Conservation (phyloP, 2,113 vertebrate genomes). For the Sylvietta virens region DNA sequence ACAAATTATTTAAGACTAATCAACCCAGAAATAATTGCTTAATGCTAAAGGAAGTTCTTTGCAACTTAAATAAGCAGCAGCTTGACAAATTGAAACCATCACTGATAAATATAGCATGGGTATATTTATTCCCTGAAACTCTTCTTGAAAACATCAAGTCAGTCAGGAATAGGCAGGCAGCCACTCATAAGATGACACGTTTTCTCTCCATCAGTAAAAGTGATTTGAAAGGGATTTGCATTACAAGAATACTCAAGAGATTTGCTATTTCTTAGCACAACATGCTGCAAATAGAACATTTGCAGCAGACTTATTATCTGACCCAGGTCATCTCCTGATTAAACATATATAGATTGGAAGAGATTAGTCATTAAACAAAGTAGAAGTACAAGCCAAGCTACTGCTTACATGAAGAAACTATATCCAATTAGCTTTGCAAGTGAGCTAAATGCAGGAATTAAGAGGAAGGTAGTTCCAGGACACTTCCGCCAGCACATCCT, state of each 20-base stretch:
- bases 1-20: not conserved
- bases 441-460: constrained; percentile 50
- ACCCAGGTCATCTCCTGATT: constrained; percentile 31
- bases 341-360: constrained; percentile 37
- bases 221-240: not conserved
- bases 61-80: not conserved
- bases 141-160: not conserved
- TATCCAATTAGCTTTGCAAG: constrained; percentile 45
- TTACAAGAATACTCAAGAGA: not conserved
- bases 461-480: constrained; percentile 43
- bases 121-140: not conserved
- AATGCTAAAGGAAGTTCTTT: constrained; percentile 7
- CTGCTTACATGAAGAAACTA: not conserved
- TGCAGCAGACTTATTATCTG: constrained; percentile 15
- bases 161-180: not conserved
- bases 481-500: not conserved
- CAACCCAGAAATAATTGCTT: constrained; percentile 8
- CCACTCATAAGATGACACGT: not conserved
- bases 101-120: not conserved
- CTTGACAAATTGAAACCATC: not conserved
- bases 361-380: constrained; percentile 29
- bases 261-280: not conserved
- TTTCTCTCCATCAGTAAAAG: not conserved
- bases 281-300: not conserved
- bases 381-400: not conserved